Evolutionary conservation across 2,113 vertebrate genomes (phyloP).

Genomic region (Chelonoidis abingdonii): DNA sequence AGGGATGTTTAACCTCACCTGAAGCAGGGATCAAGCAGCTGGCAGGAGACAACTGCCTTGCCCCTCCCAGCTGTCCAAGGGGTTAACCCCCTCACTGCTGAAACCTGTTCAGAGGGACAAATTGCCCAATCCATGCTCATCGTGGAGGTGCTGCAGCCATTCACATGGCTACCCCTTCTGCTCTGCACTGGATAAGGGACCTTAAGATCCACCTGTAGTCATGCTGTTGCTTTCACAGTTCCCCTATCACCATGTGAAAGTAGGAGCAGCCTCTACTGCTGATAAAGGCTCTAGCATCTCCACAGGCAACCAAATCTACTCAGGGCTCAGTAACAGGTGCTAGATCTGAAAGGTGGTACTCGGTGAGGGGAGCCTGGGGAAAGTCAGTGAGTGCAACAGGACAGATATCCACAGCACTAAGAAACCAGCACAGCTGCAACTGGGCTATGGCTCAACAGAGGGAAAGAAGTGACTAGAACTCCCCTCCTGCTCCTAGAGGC

Average conservation of each 20-base stretch:
- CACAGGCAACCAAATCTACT: background rate
- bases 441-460: background rate
- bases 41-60: too few relatives aligned
- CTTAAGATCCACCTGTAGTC: background rate
- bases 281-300: background rate
- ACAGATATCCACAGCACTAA: background rate
- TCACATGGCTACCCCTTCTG: background rate
- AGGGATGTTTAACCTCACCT: too few relatives aligned
- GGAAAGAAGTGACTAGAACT: background rate
- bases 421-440: background rate
- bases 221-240: too few relatives aligned
- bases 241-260: too few relatives aligned
- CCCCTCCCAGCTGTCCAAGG: background rate
- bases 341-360: background rate
- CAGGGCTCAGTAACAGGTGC: accelerated
- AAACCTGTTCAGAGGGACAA: too few relatives aligned
- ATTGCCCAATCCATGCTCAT: background rate
- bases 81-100: background rate
- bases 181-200: background rate
- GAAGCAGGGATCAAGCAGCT: too few relatives aligned
- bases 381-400: background rate
- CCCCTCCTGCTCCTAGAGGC: background rate
- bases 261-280: background rate
- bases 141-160: background rate
- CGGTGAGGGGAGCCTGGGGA: background rate